Percentiles rank a stretch among this genome's conserved stretches.
Conservation (phyloP, 2,113 vertebrate genomes). For the Mesembrinibis cayennensis region DNA sequence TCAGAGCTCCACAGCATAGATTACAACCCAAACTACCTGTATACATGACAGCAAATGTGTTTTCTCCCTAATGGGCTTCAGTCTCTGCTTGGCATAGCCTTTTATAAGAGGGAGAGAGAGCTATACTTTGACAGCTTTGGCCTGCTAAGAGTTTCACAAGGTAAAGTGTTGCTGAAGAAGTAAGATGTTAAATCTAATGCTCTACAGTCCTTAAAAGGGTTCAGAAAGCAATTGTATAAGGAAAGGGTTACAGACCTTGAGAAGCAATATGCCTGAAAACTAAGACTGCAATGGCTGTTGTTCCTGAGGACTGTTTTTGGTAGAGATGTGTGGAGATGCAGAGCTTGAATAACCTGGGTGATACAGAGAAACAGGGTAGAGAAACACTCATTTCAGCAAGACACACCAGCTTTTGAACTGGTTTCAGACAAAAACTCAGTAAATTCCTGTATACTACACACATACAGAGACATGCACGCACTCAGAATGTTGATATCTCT, state of each 20-base stretch:
- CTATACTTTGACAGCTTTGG: not conserved
- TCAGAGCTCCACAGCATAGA: not conserved
- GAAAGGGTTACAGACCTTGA: not conserved
- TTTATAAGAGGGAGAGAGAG: not conserved
- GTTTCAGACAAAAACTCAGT: not conserved
- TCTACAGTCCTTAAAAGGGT: not conserved
- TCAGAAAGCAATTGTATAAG: not conserved
- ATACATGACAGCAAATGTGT: not conserved
- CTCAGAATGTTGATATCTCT: not conserved
- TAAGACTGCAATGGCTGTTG: not conserved
- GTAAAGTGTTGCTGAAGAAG: not conserved
- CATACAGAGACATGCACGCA: not conserved
- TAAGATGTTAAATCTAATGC: not conserved
- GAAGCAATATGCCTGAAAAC: not conserved
- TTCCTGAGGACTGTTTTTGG: not conserved
- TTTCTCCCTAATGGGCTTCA: not conserved
- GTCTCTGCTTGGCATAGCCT: not conserved
- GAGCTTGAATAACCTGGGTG: not conserved
- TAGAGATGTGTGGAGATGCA: not conserved
- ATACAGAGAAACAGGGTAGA: not conserved
- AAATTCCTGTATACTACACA: not conserved
- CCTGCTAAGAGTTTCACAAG: not conserved
- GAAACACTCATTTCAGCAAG: not conserved
- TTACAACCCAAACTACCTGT: not conserved
- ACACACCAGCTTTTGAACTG: not conserved